Evolutionary conservation across 1,140 invertebrate genomes (phyloP), one percentile per base, ranked within the genome.

Genomic region (Cataglyphis hispanica): DNA sequence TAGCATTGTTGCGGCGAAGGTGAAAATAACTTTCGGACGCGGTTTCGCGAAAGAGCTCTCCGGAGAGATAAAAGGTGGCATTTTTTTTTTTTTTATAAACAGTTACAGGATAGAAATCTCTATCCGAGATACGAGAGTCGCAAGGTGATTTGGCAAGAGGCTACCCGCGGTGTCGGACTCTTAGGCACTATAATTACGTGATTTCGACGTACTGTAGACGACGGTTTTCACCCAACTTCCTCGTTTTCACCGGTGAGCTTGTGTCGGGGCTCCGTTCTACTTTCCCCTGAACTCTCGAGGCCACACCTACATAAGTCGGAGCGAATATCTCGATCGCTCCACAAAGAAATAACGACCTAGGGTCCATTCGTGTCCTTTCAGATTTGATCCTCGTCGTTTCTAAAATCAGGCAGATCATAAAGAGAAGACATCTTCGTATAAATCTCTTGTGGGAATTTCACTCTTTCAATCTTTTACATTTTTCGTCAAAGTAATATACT

Each of bases 211-310:
- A 66, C 78, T 66, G 66, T 81, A 85, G 86, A 70, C 86, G 86
- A 70, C 86, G 88, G 90, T 93, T 93, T 93, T 93, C 92, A 92
- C 91, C 89, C 63, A 91, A 93, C 92, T 93, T 93, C 91, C 91
- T 93, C 90, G 91, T 93, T 93, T 92, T 93, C 92, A 93, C 91
- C 91, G 22, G 76, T 37, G 70, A 87, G 70, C 60, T 56, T 81
- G 84, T 56, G 43, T 46, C 31, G 19, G 86, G 50, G 84, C 85
- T 67, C 74, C 89, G 92, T 93, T 93, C 91, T 92, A 93, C 92
- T 93, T 93, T 93, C 91, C 91, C 92, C 84, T 90, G 85, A 78
- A 86, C 74, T 89, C 86, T 86, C 86, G 75, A 27, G 27, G 77
- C 87, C 89, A 87, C 86, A 86, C 87, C 88, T 91, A 34, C 58